These are phyloP conservation scores for Notamacropus eugenii DNA, from an alignment of 2,797 vertebrate genomes.

Conservation along the genomic window DNA sequence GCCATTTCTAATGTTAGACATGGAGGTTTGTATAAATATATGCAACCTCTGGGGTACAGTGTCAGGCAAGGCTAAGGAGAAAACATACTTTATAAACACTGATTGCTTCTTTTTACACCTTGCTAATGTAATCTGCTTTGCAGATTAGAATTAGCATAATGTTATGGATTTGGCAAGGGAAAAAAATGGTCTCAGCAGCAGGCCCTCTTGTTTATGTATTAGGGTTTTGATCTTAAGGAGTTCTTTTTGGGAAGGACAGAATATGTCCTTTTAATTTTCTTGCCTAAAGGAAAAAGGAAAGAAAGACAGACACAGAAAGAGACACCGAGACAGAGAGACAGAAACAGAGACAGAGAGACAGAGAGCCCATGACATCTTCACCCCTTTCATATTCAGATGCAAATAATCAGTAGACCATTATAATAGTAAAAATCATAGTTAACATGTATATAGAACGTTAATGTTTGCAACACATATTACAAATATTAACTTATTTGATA, in stretches of 20 bases:
- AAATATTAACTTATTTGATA: neutral
- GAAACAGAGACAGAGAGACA: neutral
- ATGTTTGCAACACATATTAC: neutral
- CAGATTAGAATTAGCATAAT: constrained; percentile 69
- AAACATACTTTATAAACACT: constrained; percentile 50
- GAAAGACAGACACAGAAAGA: neutral
- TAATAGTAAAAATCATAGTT: neutral
- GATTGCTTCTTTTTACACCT: constrained; percentile 61
- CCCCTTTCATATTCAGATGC: constrained; percentile 42
- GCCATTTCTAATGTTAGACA: constrained; percentile 24
- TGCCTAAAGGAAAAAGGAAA: constrained; percentile 16
- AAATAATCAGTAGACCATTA: neutral
- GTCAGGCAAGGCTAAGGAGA: constrained; percentile 58
- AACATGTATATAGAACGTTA: neutral
- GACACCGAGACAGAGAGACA: neutral
- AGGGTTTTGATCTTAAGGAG: constrained; percentile 47
- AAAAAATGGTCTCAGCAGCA: constrained; percentile 10
- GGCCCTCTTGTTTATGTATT: neutral
- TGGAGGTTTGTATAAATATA: constrained; percentile 32
- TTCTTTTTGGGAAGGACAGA: constrained; percentile 25
- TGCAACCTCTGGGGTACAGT: constrained; percentile 13
- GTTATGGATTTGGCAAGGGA: constrained; percentile 13
- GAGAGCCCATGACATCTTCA: neutral
- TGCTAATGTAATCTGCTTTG: constrained; percentile 69
- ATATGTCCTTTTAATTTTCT: constrained; percentile 40